Base-by-base conservation (phyloP, 2,113 vertebrate genomes). In the Ammodytes dubius region DNA sequence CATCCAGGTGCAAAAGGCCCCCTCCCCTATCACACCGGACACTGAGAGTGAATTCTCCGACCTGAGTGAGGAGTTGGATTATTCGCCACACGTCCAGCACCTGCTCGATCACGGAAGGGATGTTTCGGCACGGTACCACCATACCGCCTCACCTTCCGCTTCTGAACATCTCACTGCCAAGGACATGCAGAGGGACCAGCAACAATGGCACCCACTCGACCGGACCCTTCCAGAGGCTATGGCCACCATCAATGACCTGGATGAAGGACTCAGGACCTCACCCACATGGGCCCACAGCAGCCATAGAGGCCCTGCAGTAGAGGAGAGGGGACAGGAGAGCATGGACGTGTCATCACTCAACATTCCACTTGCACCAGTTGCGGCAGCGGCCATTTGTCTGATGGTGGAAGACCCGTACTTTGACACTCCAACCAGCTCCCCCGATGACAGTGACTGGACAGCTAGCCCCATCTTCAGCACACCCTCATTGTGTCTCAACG, bases 381-480 rank as follows among this genome's bases (percentile, higher is more conserved):
- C 70, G 57, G 19, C 74, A 1, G 63, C 70, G 4, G 69, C 77
- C 2, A 15, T 91, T 46, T 92, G 91, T 79, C 59, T 87, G 17
- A 93, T 92, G 54, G 94, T 96, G 81, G 95, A 96, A 59, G 95
- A 96, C 77, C 95, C 95, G 2, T 96, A 96, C 81, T 96, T 96
- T 75, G 81, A 91, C 19, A 52, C 66, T 9, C 63, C 79, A 1
- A 0, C 17, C 9, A 87, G 59, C n/a, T 83, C 86, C 58, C 75
- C 87, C 0, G 77, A 75, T 6, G 3, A 7, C 46, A 4, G 47
- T n/a, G 40, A 61, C 2, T 83, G 78, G 87, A 76, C 49, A 13
- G 46, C 7, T 4, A 84, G 64, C 7, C 14, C 79, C 0, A 3
- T 64, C 66, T 69, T 82, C 57, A 81, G 2, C 14, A 2, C 13